These are phyloP conservation scores for Potamilus streckersoni DNA, from an alignment of 1,140 invertebrate species.

Conservation along the genomic window DNA sequence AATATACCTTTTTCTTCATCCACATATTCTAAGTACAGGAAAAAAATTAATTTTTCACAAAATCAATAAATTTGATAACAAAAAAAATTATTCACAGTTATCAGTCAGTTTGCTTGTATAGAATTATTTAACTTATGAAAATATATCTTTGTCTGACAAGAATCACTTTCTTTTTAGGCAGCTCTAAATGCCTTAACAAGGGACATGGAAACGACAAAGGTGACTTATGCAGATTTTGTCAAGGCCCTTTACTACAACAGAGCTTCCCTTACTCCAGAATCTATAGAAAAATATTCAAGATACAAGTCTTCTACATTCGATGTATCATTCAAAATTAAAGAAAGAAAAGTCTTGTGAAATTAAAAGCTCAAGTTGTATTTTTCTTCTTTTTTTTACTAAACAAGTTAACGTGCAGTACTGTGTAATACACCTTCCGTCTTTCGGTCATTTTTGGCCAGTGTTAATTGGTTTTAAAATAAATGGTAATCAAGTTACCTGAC, in stretches of 20 bases:
- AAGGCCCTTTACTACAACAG: conserved; percentile 40
- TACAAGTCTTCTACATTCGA: too few species aligned
- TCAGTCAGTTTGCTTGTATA: neutral
- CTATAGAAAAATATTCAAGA: conserved; percentile 64
- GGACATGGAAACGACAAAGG: conserved; percentile 36
- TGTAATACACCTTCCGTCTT: too few species aligned
- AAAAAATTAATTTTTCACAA: neutral
- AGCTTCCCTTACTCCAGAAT: conserved; percentile 62
- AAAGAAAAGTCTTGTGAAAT: too few species aligned
- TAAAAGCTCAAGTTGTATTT: too few species aligned
- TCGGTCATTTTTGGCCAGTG: too few species aligned
- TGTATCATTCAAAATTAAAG: too few species aligned
- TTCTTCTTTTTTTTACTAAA: too few species aligned
- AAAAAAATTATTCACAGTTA: neutral
- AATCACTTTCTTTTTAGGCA: conserved; percentile 52
- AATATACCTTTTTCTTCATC: neutral
- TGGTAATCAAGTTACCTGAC: too few species aligned
- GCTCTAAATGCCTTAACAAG: conserved; percentile 61
- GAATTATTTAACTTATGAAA: neutral
- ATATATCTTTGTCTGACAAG: neutral
- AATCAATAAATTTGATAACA: neutral
- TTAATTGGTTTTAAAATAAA: too few species aligned
- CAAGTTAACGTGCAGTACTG: too few species aligned
- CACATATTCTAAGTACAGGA: neutral
- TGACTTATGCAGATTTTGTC: conserved; percentile 49